phyloP scores from a whole-genome alignment of 2,888 invertebrate genomes.

The Rhamphomyia laevipes region DNA sequence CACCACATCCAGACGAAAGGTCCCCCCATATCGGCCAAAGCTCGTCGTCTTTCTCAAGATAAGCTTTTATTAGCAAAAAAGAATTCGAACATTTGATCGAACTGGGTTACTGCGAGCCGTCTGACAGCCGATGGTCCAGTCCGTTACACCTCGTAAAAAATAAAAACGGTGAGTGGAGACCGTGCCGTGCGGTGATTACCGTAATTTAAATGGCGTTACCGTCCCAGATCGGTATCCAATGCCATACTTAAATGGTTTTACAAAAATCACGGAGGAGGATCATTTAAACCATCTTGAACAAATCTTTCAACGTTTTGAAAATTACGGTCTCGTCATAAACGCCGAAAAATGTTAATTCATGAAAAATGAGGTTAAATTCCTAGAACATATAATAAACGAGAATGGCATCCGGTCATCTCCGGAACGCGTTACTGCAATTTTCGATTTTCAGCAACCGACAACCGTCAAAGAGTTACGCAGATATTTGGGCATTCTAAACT shows the following conservation, averaged over 20 bases:
- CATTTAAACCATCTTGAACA: constrained; percentile 4
- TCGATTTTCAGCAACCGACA: constrained; percentile 1
- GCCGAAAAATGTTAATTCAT: not conserved
- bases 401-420: constrained; percentile 1
- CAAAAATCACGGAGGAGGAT: constrained; percentile 4
- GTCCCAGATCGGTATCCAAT: constrained; percentile 26
- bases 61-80: not conserved
- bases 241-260: constrained; percentile 23
- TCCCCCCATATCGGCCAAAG: not conserved
- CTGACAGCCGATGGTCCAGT: not conserved
- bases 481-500: constrained; percentile 4
- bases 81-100: not conserved
- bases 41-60: not conserved
- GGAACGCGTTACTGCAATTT: not conserved
- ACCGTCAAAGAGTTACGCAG: not conserved
- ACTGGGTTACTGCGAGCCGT: not conserved
- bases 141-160: not conserved
- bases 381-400: not conserved
- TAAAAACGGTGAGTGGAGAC: not conserved
- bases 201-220: constrained; percentile 13
- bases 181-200: not conserved
- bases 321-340: not conserved
- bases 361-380: not conserved
- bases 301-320: not conserved
- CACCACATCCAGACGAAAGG: not conserved